These are phyloP conservation scores for Synanthedon vespiformis DNA, from an alignment of 2,888 invertebrate genomes.

Conservation along the genomic window DNA sequence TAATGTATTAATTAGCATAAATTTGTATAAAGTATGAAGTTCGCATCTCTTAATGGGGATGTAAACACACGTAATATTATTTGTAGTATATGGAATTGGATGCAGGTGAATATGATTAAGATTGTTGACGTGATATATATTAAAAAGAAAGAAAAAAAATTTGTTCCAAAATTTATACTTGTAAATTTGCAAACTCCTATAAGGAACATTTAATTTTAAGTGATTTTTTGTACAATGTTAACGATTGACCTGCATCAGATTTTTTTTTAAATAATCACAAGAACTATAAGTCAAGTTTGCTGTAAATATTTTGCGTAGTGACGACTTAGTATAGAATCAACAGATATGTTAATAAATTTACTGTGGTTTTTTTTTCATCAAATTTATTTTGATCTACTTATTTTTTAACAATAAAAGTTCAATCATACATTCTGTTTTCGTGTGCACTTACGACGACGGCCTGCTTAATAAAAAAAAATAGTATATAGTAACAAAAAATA, in stretches of 20 bases:
- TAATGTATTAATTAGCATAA: constrained; percentile 22
- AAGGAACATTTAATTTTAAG: constrained; percentile 32
- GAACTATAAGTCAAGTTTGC: constrained; percentile 47
- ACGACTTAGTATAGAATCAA: constrained; percentile 52
- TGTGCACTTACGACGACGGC: constrained; percentile 3
- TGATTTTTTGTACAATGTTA: constrained; percentile 36
- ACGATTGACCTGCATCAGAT: constrained; percentile 58
- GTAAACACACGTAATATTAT: constrained; percentile 34
- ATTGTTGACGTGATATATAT: constrained; percentile 35
- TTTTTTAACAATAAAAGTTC: not conserved
- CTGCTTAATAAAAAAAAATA: not conserved
- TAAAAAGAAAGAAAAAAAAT: constrained; percentile 20
- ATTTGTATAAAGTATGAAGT: constrained; percentile 34
- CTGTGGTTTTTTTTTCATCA: constrained; percentile 61
- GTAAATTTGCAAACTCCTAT: constrained; percentile 28
- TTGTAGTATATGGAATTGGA: constrained; percentile 22
- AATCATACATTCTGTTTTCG: constrained; percentile 14
- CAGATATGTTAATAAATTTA: constrained; percentile 56
- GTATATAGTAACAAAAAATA: constrained; percentile 12
- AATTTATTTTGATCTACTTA: constrained; percentile 62
- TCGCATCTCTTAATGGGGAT: constrained; percentile 29
- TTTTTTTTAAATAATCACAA: constrained; percentile 20
- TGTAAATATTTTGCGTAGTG: constrained; percentile 62
- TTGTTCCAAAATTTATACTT: constrained; percentile 36
- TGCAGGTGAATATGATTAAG: constrained; percentile 60